Conservation (phyloP, 2,888 invertebrate genomes). For the Cryptophagus acutangulus region DNA sequence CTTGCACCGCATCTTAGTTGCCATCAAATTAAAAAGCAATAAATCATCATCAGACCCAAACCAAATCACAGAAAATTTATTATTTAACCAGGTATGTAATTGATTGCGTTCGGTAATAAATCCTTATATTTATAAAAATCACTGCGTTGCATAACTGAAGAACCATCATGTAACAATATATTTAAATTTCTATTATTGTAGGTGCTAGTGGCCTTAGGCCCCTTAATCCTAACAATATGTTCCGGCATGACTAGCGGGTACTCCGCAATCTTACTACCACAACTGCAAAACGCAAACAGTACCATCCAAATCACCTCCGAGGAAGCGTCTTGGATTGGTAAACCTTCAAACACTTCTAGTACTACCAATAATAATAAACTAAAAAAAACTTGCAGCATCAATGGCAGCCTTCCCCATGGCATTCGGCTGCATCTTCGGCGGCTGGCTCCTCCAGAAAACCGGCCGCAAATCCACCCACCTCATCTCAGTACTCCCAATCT, state of each 20-base stretch:
- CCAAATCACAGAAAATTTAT: too few species aligned
- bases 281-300: constrained; percentile 48
- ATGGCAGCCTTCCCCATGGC: constrained; percentile 62
- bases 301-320: constrained; percentile 49
- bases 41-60: too few species aligned
- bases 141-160: too few species aligned
- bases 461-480: constrained; percentile 57
- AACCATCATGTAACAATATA: not conserved
- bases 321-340: constrained; percentile 60
- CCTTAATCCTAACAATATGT: constrained; percentile 54
- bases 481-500: constrained; percentile 53
- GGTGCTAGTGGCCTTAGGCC: constrained; percentile 54
- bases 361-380: constrained; percentile 2
- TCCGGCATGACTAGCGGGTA: constrained; percentile 61
- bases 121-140: too few species aligned
- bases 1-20: too few species aligned
- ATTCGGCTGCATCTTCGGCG: constrained; percentile 57
- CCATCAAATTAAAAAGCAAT: too few species aligned
- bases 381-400: constrained; percentile 49
- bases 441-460: constrained; percentile 57
- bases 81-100: too few species aligned
- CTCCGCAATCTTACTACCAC: constrained; percentile 60
- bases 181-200: constrained; percentile 32
- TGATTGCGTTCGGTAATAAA: too few species aligned
- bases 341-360: not conserved